Conservation (phyloP, 2,888 invertebrate species). For the Syrista parreyssii region DNA sequence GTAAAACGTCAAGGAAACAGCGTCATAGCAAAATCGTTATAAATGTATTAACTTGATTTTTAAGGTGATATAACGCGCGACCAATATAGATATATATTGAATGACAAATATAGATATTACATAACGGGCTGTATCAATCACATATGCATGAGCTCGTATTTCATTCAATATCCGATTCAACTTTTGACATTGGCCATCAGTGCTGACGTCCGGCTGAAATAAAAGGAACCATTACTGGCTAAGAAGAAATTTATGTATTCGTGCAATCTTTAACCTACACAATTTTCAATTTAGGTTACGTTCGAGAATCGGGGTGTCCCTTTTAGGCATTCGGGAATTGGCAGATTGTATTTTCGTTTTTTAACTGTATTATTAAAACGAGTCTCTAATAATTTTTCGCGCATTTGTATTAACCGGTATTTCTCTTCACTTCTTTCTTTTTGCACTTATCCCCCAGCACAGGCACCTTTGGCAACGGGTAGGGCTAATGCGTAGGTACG, state of each 20-base stretch:
- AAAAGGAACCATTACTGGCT: neutral
- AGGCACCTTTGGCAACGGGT: neutral
- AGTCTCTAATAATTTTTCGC: too few species aligned
- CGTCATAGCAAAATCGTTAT: neutral
- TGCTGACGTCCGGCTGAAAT: neutral
- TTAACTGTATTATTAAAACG: too few species aligned
- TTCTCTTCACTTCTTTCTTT: neutral
- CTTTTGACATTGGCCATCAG: neutral
- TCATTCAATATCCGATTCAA: neutral
- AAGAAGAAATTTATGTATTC: neutral
- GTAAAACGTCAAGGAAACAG: neutral
- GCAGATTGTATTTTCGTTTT: too few species aligned
- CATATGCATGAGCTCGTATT: too few species aligned
- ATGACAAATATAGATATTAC: neutral
- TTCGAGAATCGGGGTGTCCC: too few species aligned
- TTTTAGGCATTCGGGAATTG: too few species aligned
- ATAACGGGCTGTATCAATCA: too few species aligned
- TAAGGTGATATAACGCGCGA: neutral
- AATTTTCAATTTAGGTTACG: too few species aligned
- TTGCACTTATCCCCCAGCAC: neutral
- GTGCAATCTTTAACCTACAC: neutral
- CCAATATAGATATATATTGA: too few species aligned
- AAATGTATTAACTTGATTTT: neutral
- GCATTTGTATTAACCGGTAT: neutral
- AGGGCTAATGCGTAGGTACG: neutral